These are phyloP conservation scores for Drosophila yakuba DNA, from an alignment of 1,140 invertebrate genomes.

Conservation along the genomic window DNA sequence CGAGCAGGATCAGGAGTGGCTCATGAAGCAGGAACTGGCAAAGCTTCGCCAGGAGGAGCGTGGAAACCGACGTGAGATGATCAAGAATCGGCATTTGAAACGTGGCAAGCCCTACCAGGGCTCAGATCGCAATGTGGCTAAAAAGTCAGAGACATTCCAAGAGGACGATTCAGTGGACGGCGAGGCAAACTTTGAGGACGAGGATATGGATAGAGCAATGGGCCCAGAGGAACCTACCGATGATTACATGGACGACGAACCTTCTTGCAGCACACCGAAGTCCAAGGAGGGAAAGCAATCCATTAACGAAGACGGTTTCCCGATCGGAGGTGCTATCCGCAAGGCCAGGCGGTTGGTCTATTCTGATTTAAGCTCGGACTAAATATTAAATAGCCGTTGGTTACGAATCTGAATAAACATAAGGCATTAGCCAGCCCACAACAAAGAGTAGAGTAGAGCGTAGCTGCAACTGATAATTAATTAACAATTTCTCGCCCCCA, in stretches of 20 bases:
- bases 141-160: neutral
- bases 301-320: conserved; percentile 2
- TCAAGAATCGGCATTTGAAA: conserved; percentile 3
- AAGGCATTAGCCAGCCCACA: conserved; percentile 22
- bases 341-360: conserved; percentile 6
- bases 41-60: conserved; percentile 18
- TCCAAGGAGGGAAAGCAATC: neutral
- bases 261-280: neutral
- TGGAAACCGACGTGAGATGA: conserved; percentile 23
- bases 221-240: neutral
- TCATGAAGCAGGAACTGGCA: conserved; percentile 26
- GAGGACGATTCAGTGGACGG: conserved; percentile 12
- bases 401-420: conserved; percentile 38
- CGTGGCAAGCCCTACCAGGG: neutral
- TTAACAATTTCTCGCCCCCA: conserved; percentile 26
- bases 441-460: neutral
- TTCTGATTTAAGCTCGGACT: conserved; percentile 11
- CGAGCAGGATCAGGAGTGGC: conserved; percentile 24
- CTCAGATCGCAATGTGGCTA: neutral
- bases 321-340: neutral
- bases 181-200: neutral
- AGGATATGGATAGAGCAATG: too few species aligned
- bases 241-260: neutral
- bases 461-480: conserved; percentile 36
- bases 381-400: neutral